These are phyloP conservation scores for Gymnoscopelus braueri DNA, from an alignment of 2,797 vertebrate genomes.

Conservation along the genomic window DNA sequence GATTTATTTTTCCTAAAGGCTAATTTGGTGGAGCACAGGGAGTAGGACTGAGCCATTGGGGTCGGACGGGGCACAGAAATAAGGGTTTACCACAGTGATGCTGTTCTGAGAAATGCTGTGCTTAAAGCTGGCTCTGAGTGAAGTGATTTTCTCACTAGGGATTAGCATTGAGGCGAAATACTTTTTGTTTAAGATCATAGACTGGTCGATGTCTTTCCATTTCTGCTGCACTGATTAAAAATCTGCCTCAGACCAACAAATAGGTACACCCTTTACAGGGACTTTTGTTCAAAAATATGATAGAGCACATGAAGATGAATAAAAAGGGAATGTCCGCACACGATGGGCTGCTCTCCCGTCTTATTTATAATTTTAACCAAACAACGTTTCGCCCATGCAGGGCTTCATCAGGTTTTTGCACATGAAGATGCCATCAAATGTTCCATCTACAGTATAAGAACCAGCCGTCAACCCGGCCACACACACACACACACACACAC, in stretches of 20 bases:
- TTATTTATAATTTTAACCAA: no score
- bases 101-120: conserved; percentile 51
- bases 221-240: conserved; percentile 46
- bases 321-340: no score
- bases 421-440: conserved; percentile 32
- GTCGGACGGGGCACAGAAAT: conserved; percentile 28
- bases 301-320: conserved; percentile 30
- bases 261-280: conserved; percentile 9
- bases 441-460: conserved; percentile 5
- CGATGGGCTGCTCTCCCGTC: no score
- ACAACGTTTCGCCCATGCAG: no score
- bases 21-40: conserved; percentile 24
- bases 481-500: background rate
- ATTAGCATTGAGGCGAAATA: conserved; percentile 40
- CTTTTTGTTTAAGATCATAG: conserved; percentile 26
- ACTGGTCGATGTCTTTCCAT: conserved; percentile 43
- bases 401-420: background rate
- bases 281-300: conserved; percentile 31
- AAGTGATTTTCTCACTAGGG: conserved; percentile 54
- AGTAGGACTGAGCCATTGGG: conserved; percentile 20
- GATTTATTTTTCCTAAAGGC: conserved; percentile 46
- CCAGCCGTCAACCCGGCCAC: background rate
- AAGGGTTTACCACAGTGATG: conserved; percentile 41
- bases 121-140: conserved; percentile 30
- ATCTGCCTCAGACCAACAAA: conserved; percentile 16